A percentile compares a stretch with the other conserved stretches of the same genome.
Conservation (phyloP, 2,113 vertebrate species). For the Tapirus terrestris region DNA sequence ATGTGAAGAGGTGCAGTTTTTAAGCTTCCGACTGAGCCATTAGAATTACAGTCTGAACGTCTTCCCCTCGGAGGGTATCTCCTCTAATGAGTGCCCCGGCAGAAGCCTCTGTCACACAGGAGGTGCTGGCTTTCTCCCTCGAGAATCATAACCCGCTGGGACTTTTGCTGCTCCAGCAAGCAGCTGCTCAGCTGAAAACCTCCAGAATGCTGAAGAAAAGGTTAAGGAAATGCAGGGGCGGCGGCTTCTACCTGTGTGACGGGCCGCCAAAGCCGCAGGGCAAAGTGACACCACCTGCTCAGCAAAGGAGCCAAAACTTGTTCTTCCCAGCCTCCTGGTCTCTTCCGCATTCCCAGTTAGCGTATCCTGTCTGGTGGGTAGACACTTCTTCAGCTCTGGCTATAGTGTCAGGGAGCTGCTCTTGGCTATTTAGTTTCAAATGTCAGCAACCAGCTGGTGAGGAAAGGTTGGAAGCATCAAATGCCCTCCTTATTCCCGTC, state of each 20-base stretch:
- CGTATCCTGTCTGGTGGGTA: too few species aligned
- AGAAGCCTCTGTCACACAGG: background rate
- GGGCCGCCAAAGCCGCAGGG: background rate
- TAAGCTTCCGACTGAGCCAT: background rate
- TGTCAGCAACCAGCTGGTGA: background rate
- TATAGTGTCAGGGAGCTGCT: background rate
- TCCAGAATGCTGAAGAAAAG: background rate
- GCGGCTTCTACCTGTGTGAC: background rate
- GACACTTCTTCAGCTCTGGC: too few species aligned
- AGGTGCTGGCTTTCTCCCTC: background rate
- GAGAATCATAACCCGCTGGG: too few species aligned
- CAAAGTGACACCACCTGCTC: background rate
- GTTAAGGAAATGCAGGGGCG: background rate
- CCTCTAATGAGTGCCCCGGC: background rate
- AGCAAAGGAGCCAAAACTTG: background rate
- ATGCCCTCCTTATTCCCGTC: background rate
- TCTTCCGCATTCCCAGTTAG: background rate
- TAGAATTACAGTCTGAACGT: fast-evolving
- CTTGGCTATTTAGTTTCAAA: background rate
- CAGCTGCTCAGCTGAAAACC: background rate
- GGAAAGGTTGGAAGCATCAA: background rate
- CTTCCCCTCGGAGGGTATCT: too few species aligned
- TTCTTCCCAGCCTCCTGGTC: too few species aligned
- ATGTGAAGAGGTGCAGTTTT: fast-evolving
- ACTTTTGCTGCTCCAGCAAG: too few species aligned